Percentiles rank a stretch among this genome's conserved stretches.
These are phyloP conservation scores for Trichonephila inaurata DNA, from an alignment of 1,140 invertebrate genomes.

Conservation along the genomic window DNA sequence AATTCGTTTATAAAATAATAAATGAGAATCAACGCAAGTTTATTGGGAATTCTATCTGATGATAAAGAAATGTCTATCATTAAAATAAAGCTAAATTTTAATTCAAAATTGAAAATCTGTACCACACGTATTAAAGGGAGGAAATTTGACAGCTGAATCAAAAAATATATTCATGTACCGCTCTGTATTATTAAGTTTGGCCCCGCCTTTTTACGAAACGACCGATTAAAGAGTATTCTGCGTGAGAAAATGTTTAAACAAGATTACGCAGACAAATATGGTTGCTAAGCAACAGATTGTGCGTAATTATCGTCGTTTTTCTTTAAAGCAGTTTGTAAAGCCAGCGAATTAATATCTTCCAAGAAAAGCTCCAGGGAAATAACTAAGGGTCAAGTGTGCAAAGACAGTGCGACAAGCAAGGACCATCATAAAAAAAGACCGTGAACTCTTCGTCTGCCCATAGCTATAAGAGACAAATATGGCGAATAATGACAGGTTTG, in stretches of 20 bases:
- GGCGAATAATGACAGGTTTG: slow-evolving; percentile 56
- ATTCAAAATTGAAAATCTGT: background rate
- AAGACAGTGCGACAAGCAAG: background rate
- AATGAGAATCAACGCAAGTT: no score
- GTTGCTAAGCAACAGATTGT: background rate
- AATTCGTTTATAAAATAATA: no score
- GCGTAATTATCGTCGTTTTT: background rate
- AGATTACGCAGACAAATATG: background rate
- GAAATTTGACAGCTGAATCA: background rate
- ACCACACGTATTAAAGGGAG: background rate
- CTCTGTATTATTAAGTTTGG: background rate
- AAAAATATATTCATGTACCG: background rate
- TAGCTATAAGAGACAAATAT: slow-evolving; percentile 27
- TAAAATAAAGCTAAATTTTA: background rate
- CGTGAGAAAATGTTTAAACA: background rate
- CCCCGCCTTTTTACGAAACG: background rate
- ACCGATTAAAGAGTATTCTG: background rate
- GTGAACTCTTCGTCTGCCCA: slow-evolving; percentile 25
- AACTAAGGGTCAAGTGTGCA: background rate
- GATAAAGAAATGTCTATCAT: background rate
- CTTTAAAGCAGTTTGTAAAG: background rate
- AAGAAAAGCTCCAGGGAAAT: background rate
- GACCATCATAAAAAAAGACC: slow-evolving; percentile 21
- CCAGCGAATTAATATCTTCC: background rate
- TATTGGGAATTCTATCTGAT: background rate